phyloP scores from a whole-genome alignment of 1,140 invertebrate species.

The Cylas formicarius region DNA sequence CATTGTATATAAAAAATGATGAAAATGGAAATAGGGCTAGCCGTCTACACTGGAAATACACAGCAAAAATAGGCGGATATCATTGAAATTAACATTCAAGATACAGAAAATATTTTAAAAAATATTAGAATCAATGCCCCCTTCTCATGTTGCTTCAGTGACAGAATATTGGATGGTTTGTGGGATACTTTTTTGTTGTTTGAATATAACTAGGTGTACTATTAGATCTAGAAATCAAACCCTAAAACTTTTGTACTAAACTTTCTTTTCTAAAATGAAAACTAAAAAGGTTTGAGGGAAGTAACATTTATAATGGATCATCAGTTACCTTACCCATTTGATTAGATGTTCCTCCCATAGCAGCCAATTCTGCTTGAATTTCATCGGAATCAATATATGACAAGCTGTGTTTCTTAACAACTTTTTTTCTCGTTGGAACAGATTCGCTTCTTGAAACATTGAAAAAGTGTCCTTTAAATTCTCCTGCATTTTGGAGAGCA shows the following conservation, averaged over 20 bases:
- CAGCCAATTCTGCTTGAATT: slow-evolving; percentile 47
- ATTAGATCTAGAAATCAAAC: slow-evolving; percentile 6
- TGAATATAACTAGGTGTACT: slow-evolving; percentile 1
- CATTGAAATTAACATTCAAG: no score
- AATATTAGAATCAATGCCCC: no score
- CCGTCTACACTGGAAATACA: no score
- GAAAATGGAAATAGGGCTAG: no score
- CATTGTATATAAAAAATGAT: no score
- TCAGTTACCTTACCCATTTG: slow-evolving; percentile 19
- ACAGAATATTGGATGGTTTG: no score
- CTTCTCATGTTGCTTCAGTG: no score
- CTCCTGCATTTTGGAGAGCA: slow-evolving; percentile 51
- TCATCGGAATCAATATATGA: slow-evolving; percentile 47
- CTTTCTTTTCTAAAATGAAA: slow-evolving; percentile 2
- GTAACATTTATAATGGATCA: no score
- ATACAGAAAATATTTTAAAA: no score
- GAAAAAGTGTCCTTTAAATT: slow-evolving; percentile 55
- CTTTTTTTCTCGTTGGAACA: slow-evolving; percentile 27
- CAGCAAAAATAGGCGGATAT: no score
- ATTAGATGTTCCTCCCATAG: slow-evolving; percentile 42
- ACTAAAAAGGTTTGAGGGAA: no score
- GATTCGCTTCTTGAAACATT: slow-evolving; percentile 37
- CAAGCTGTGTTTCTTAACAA: slow-evolving; percentile 42
- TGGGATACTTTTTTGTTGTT: no score
- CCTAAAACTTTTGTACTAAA: background rate